Evolutionary conservation across 2,113 vertebrate species (phyloP).

Genomic region (Tor tambroides): DNA sequence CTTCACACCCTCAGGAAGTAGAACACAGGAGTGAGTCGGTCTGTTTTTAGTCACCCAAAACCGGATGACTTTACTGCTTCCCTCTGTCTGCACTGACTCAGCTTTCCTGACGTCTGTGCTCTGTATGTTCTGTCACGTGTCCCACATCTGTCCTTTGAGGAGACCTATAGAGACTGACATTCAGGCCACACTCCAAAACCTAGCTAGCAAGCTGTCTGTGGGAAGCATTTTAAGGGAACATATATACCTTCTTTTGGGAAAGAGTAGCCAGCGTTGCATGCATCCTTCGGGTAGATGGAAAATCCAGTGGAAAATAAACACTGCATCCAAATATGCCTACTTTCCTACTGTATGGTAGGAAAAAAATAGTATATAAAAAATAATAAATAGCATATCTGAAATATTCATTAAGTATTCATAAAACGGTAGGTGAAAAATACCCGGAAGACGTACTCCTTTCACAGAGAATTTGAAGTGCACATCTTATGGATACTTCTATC

Average conservation of each 20-base stretch:
- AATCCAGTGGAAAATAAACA: neutral
- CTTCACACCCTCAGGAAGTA: slow-evolving; percentile 49
- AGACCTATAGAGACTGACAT: neutral
- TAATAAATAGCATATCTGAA: neutral
- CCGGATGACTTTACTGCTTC: slow-evolving; percentile 48
- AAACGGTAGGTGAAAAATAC: neutral
- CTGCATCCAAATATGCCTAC: neutral
- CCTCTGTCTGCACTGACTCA: slow-evolving; percentile 57
- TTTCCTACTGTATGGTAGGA: neutral
- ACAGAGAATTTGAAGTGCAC: neutral
- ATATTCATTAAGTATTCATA: neutral
- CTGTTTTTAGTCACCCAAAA: slow-evolving; percentile 55
- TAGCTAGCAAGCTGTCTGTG: neutral
- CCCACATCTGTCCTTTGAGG: neutral
- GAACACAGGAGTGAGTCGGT: slow-evolving; percentile 1
- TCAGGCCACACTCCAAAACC: neutral
- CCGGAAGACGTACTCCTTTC: neutral
- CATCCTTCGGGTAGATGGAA: neutral
- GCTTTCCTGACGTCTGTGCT: slow-evolving; percentile 42
- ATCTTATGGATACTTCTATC: neutral
- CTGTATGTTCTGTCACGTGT: slow-evolving; percentile 4
- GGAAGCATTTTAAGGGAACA: neutral
- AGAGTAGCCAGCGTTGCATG: neutral
- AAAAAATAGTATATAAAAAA: neutral
- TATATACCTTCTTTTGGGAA: neutral